phyloP scores from a whole-genome alignment of 1,140 invertebrate species.

The Anoplolepis gracilipes region DNA sequence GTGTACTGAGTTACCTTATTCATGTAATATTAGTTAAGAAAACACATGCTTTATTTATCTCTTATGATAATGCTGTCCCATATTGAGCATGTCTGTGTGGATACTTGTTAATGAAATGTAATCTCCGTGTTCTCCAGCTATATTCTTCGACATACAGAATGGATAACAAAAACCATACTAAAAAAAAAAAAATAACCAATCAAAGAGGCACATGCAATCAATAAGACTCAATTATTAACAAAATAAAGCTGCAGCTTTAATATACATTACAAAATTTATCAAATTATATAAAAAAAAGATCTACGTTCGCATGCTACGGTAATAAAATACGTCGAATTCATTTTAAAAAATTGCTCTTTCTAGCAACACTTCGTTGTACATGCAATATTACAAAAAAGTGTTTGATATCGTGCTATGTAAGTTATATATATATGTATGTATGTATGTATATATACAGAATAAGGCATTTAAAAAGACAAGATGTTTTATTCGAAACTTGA shows the following conservation, averaged over 20 bases:
- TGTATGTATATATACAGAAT: too few species aligned
- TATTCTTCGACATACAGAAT: conserved; percentile 80
- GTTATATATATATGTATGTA: too few species aligned
- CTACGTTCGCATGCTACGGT: conserved; percentile 25
- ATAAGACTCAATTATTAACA: conserved; percentile 54
- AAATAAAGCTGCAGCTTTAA: conserved; percentile 49
- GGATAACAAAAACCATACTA: conserved; percentile 80
- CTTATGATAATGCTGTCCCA: conserved; percentile 37
- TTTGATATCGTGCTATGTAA: not conserved
- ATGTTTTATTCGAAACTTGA: too few species aligned
- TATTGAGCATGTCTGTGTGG: conserved; percentile 59
- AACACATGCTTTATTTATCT: conserved; percentile 55
- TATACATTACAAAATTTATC: not conserved
- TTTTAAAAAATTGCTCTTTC: not conserved
- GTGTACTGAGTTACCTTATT: conserved; percentile 12
- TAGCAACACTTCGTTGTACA: not conserved
- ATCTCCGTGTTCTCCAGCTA: conserved; percentile 61
- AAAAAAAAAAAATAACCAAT: conserved; percentile 62
- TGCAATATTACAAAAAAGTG: not conserved
- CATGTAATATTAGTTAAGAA: conserved; percentile 48
- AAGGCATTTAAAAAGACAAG: too few species aligned
- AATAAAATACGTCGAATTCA: not conserved
- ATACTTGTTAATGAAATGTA: conserved; percentile 67
- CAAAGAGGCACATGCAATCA: conserved; percentile 75
- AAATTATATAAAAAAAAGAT: not conserved